These are phyloP conservation scores for Hyalella azteca DNA, from an alignment of 2,888 invertebrate genomes.

Conservation along the genomic window DNA sequence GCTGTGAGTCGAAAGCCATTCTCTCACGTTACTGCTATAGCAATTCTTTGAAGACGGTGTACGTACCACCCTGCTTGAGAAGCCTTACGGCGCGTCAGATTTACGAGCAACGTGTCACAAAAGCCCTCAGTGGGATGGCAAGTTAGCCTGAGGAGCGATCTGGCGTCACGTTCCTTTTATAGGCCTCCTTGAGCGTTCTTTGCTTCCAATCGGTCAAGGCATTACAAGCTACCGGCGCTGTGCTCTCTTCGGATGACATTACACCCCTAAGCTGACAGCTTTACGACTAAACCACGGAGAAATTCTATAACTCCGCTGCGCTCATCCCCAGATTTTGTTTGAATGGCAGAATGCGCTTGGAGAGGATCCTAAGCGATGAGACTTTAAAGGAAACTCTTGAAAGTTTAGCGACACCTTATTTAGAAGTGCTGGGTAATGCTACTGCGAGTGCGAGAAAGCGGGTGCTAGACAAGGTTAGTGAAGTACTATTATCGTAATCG, in stretches of 20 bases:
- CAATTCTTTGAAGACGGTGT: no score
- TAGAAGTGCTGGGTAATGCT: no score
- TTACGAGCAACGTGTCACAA: slow-evolving; percentile 23
- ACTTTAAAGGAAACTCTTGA: background rate
- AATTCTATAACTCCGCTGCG: slow-evolving; percentile 8
- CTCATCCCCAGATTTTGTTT: background rate
- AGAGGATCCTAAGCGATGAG: background rate
- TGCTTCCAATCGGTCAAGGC: slow-evolving; percentile 26
- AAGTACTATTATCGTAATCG: no score
- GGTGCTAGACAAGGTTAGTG: no score
- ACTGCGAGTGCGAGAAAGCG: no score
- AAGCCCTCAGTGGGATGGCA: slow-evolving; percentile 31
- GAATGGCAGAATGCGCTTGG: background rate
- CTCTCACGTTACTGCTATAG: no score
- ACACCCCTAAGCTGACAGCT: slow-evolving; percentile 26
- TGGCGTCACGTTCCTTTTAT: slow-evolving; percentile 33
- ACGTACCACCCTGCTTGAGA: slow-evolving; percentile 19
- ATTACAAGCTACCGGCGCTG: slow-evolving; percentile 20
- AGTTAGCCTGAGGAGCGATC: slow-evolving; percentile 23
- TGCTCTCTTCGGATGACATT: slow-evolving; percentile 30
- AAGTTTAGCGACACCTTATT: background rate
- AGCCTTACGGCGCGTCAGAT: background rate
- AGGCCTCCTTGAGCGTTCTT: slow-evolving; percentile 31
- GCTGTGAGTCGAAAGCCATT: no score
- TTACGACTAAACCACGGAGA: background rate